These are phyloP conservation scores for Pelusios castaneus DNA, from an alignment of 2,113 vertebrate genomes.

Conservation along the genomic window DNA sequence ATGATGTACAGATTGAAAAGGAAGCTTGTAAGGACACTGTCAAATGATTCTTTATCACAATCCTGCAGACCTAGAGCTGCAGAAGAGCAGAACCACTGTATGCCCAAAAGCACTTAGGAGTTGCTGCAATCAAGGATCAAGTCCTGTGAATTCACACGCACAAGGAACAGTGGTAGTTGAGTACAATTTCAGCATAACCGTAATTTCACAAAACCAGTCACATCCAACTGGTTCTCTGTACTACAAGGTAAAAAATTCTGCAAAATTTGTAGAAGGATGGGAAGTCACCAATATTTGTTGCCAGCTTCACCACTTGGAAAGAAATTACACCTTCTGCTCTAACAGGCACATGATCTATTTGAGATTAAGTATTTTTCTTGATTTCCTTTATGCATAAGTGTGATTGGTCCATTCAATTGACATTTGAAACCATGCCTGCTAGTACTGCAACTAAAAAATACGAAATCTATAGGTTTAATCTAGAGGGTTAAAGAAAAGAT, in stretches of 20 bases:
- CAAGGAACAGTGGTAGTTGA: neutral
- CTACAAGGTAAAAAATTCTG: neutral
- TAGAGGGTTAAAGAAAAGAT: neutral
- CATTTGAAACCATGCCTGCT: too few relatives aligned
- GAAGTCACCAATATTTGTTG: neutral
- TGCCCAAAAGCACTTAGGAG: neutral
- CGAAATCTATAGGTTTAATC: too few relatives aligned
- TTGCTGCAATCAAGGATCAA: neutral
- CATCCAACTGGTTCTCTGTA: neutral
- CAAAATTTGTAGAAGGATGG: neutral
- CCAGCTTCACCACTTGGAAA: neutral
- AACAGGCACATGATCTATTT: neutral
- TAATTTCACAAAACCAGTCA: neutral
- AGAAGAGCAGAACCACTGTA: neutral
- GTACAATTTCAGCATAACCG: neutral
- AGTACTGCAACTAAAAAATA: neutral
- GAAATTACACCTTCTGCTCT: neutral
- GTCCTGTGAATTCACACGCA: neutral
- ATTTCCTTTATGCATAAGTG: neutral
- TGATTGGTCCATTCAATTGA: neutral
- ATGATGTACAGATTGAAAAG: neutral
- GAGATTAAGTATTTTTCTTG: neutral
- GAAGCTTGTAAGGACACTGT: neutral
- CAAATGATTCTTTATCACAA: neutral
- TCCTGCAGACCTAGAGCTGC: neutral